A percentile compares a stretch with the other conserved stretches of the same genome.
Evolutionary conservation across 2,113 vertebrate genomes (phyloP).

Genomic region (Tinamus guttatus): DNA sequence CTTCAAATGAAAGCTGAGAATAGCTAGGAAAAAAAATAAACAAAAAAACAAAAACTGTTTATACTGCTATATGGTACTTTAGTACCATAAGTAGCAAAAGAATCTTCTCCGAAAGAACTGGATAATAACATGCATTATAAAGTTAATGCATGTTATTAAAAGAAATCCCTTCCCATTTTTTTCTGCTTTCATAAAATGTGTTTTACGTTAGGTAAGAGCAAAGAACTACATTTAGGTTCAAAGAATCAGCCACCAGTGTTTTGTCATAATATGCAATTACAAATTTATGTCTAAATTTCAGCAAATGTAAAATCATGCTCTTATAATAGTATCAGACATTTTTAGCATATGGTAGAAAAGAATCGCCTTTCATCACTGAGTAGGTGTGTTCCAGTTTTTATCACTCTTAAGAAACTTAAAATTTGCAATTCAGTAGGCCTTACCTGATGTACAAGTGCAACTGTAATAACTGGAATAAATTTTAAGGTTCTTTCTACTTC

Average conservation of each 20-base stretch:
- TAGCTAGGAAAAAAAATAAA: not conserved
- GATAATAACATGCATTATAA: not conserved
- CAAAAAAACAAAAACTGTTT: not conserved
- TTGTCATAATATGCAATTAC: not conserved
- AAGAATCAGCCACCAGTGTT: not conserved
- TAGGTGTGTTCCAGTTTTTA: not conserved
- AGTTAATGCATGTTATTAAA: not conserved
- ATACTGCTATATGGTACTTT: not conserved
- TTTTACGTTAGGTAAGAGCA: not conserved
- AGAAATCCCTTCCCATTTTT: not conserved
- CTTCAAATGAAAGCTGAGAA: not conserved
- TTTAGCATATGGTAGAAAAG: not conserved
- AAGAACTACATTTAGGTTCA: not conserved
- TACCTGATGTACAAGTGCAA: not conserved
- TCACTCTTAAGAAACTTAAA: not conserved
- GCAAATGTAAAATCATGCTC: not conserved
- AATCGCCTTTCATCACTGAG: rapidly evolving
- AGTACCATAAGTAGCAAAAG: not conserved
- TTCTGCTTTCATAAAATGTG: not conserved
- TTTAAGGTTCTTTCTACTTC: not conserved
- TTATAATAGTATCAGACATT: not conserved
- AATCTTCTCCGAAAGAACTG: not conserved
- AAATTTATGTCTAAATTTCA: not conserved
- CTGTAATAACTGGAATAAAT: not conserved
- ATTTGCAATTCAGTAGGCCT: not conserved